Percentiles rank a stretch among this genome's conserved stretches.
Conservation (phyloP, 2,797 vertebrate species). For the Semaprochilodus insignis region DNA sequence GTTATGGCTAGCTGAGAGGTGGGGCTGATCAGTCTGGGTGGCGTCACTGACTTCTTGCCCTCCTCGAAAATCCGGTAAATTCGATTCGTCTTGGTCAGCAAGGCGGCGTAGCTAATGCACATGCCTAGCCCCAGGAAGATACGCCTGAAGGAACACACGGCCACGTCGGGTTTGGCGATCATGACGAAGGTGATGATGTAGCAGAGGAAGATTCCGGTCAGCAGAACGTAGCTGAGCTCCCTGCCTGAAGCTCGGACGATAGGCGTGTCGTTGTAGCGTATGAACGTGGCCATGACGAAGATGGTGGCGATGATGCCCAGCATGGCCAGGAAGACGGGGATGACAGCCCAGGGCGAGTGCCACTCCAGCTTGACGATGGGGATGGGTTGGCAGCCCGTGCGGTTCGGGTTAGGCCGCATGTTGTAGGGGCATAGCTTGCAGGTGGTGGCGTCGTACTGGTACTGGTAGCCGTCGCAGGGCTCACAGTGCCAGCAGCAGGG, state of each 20-base stretch:
- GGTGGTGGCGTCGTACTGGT: slow-evolving; percentile 92
- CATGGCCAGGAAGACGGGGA: slow-evolving; percentile 97
- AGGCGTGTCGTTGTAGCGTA: slow-evolving; percentile 96
- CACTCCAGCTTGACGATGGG: slow-evolving; percentile 98
- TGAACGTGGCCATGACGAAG: slow-evolving; percentile 96
- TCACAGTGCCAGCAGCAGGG: slow-evolving; percentile 99
- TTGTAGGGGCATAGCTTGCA: slow-evolving; percentile 93
- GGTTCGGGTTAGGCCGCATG: slow-evolving; percentile 92
- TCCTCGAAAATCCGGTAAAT: slow-evolving; percentile 99
- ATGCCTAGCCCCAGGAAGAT: slow-evolving; percentile 97
- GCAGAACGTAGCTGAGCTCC: slow-evolving; percentile 96
- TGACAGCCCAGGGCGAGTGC: slow-evolving; percentile 97
- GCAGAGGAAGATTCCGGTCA: slow-evolving; percentile 97
- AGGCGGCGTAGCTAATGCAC: slow-evolving; percentile 98
- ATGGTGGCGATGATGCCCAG: slow-evolving; percentile 97
- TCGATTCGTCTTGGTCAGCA: slow-evolving; percentile 97
- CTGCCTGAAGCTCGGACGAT: slow-evolving; percentile 96
- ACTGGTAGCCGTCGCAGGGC: slow-evolving; percentile 95
- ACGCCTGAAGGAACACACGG: slow-evolving; percentile 93
- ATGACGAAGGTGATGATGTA: slow-evolving; percentile 99
- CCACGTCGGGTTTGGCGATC: slow-evolving; percentile 95
- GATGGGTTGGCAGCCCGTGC: slow-evolving; percentile 93
- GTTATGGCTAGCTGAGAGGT: slow-evolving; percentile 97
- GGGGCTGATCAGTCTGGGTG: slow-evolving; percentile 95
- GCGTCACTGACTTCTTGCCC: slow-evolving; percentile 96